Conservation (phyloP, 2,113 vertebrate genomes). For the Strigops habroptila region DNA sequence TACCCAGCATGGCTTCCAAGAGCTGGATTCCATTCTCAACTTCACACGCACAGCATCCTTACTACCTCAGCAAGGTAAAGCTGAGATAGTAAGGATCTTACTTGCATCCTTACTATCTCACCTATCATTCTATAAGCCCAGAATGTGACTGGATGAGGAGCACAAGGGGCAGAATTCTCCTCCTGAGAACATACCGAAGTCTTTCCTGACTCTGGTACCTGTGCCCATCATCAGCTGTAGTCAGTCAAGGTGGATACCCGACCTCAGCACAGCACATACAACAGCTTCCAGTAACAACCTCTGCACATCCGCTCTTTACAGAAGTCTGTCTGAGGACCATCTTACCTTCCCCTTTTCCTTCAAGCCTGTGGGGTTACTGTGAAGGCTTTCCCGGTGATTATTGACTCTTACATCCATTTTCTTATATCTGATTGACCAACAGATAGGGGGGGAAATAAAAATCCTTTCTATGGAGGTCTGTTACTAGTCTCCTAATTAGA, state of each 20-base stretch:
- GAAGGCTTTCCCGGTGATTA: background rate
- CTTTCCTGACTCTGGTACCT: background rate
- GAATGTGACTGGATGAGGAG: background rate
- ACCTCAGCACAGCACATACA: background rate
- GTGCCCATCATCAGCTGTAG: background rate
- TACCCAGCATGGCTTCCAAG: background rate
- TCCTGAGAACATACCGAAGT: background rate
- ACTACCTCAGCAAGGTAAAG: background rate
- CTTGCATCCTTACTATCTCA: too few species aligned
- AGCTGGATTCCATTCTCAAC: background rate
- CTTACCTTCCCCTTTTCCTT: background rate
- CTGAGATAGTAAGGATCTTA: too few species aligned
- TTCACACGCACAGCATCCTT: background rate
- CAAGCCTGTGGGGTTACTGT: background rate
- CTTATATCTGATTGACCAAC: background rate
- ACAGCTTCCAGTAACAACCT: background rate
- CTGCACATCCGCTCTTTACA: background rate
- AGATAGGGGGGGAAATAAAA: fast-evolving
- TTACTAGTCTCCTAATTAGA: background rate
- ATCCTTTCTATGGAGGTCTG: background rate
- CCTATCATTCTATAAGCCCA: background rate
- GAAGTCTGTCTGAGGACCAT: background rate
- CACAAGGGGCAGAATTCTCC: background rate
- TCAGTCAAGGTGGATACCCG: background rate
- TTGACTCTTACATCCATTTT: background rate